phyloP scores from a whole-genome alignment of 2,113 vertebrate species.

The Antechinus stuartii region DNA sequence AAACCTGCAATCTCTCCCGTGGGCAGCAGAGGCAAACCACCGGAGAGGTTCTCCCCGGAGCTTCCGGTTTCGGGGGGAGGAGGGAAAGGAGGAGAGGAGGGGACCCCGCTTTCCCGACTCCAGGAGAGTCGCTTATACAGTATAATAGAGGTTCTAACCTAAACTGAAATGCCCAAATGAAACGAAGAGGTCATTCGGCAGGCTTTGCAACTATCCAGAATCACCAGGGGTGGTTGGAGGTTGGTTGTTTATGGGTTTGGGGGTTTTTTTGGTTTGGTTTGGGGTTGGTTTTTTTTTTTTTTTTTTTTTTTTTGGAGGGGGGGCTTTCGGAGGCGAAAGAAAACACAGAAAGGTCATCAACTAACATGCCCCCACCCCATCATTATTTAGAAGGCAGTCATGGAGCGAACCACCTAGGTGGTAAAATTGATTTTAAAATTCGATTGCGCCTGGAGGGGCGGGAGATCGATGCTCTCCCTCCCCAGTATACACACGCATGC shows the following conservation, averaged over 20 bases:
- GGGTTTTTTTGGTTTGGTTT: not conserved
- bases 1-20: not conserved
- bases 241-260: not conserved
- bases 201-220: conserved; percentile 30
- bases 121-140: not conserved
- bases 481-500: too few relatives aligned
- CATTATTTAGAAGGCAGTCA: not conserved
- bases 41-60: not conserved
- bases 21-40: not conserved
- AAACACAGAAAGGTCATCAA: not conserved
- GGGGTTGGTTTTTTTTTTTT: not conserved
- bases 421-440: not conserved
- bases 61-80: not conserved
- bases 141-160: not conserved
- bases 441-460: not conserved
- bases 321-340: not conserved
- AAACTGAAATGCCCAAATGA: not conserved
- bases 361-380: not conserved
- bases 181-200: conserved; percentile 25
- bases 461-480: not conserved
- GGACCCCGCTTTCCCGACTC: not conserved
- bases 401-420: not conserved
- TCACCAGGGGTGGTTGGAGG: not conserved
- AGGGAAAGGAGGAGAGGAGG: too few relatives aligned
- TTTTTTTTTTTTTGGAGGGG: not conserved